Conservation (phyloP, 2,797 vertebrate genomes). For the Champsocephalus esox region DNA sequence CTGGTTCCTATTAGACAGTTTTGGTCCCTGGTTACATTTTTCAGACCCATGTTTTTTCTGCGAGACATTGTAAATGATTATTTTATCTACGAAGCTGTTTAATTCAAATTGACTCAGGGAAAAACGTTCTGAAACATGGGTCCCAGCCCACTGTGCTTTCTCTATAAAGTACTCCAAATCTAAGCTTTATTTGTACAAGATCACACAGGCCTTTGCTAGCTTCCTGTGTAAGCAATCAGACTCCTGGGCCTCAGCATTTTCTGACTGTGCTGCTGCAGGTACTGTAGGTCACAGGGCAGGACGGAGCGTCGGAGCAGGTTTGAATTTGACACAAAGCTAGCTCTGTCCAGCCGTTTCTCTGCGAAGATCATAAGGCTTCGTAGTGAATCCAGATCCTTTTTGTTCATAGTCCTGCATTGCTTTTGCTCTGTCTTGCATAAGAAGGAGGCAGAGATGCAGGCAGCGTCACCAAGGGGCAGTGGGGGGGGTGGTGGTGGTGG, state of each 20-base stretch:
- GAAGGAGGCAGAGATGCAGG: conserved; percentile 38
- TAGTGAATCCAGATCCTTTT: conserved; percentile 30
- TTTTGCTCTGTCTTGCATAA: conserved; percentile 14
- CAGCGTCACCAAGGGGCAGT: conserved; percentile 53
- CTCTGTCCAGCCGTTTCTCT: conserved; percentile 10
- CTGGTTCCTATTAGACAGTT: background rate
- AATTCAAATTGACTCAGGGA: background rate
- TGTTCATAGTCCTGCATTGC: conserved; percentile 12
- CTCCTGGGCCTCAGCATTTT: conserved; percentile 55
- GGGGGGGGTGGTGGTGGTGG: too few relatives aligned
- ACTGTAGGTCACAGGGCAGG: conserved; percentile 47
- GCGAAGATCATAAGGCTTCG: conserved; percentile 11
- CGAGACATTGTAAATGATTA: background rate
- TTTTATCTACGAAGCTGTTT: background rate
- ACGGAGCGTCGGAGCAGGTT: conserved; percentile 27
- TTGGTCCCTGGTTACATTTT: background rate
- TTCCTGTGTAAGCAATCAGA: conserved; percentile 43
- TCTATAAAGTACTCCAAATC: conserved; percentile 27
- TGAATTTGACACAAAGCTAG: conserved; percentile 44
- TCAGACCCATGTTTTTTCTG: background rate
- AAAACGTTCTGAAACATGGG: background rate
- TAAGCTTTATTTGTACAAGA: conserved; percentile 37
- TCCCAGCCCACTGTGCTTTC: conserved; percentile 6
- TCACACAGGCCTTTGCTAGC: conserved; percentile 16
- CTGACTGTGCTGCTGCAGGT: conserved; percentile 43